These are phyloP conservation scores for Geophilus truncorum DNA, from an alignment of 2,888 invertebrate genomes.

Conservation along the genomic window DNA sequence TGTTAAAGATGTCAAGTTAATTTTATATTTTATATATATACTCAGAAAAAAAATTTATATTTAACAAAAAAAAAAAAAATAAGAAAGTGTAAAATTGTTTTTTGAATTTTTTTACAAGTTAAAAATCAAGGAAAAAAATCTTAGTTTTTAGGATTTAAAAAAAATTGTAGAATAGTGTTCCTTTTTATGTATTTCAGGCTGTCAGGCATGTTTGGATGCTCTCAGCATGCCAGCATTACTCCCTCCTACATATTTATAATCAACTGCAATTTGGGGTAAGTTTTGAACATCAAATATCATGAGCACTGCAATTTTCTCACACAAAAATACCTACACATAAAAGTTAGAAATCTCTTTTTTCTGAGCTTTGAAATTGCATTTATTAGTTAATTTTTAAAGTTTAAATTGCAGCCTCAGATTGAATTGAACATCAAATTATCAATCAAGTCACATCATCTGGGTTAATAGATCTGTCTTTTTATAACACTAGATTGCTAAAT, in stretches of 20 bases:
- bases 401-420: background rate
- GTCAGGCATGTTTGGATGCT: slow-evolving; percentile 30
- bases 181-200: slow-evolving; percentile 17
- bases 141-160: background rate
- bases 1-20: background rate
- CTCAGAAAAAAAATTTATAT: background rate
- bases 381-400: background rate
- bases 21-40: background rate
- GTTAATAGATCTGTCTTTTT: background rate
- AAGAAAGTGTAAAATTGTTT: background rate
- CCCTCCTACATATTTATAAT: slow-evolving; percentile 14
- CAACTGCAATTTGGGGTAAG: background rate
- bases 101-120: background rate
- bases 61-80: background rate
- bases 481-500: background rate
- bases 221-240: background rate
- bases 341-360: no score
- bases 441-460: background rate
- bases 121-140: background rate
- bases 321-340: no score
- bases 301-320: background rate
- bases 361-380: no score
- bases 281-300: background rate
- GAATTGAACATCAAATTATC: no score
- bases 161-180: background rate